Conservation (phyloP, 2,797 vertebrate genomes). For the Liparis tanakae region DNA sequence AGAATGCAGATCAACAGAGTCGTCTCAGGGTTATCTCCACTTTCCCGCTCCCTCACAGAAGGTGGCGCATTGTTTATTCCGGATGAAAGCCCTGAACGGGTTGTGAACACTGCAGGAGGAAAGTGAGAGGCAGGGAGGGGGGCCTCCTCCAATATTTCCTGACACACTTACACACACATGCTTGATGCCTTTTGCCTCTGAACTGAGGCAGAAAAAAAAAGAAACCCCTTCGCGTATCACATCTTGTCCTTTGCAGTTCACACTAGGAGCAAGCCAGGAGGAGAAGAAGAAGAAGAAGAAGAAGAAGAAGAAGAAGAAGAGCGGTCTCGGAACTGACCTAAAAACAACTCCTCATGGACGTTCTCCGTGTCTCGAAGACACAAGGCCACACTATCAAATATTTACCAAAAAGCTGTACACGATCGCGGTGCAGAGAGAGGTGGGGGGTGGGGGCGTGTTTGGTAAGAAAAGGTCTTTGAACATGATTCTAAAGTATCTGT, state of each 20-base stretch:
- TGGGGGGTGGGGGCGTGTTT: constrained; percentile 21
- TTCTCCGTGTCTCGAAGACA: constrained; percentile 61
- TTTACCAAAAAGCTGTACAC: constrained; percentile 71
- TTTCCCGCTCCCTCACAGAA: constrained; percentile 52
- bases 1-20: constrained; percentile 21
- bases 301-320: constrained; percentile 30
- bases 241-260: constrained; percentile 61
- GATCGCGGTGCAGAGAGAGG: constrained; percentile 39
- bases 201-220: constrained; percentile 76
- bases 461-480: constrained; percentile 66
- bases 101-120: constrained; percentile 53
- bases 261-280: constrained; percentile 13
- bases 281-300: constrained; percentile 6
- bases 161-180: constrained; percentile 61
- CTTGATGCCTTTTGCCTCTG: constrained; percentile 57
- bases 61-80: constrained; percentile 68
- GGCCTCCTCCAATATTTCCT: constrained; percentile 55
- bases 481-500: constrained; percentile 70
- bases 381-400: constrained; percentile 74
- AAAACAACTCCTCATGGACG: constrained; percentile 73
- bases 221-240: constrained; percentile 61
- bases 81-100: constrained; percentile 64
- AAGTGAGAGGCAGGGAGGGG: constrained; percentile 50
- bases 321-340: constrained; percentile 71
- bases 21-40: constrained; percentile 39